Base-by-base conservation (phyloP, 2,888 invertebrate species). In the Laothoe populi region DNA sequence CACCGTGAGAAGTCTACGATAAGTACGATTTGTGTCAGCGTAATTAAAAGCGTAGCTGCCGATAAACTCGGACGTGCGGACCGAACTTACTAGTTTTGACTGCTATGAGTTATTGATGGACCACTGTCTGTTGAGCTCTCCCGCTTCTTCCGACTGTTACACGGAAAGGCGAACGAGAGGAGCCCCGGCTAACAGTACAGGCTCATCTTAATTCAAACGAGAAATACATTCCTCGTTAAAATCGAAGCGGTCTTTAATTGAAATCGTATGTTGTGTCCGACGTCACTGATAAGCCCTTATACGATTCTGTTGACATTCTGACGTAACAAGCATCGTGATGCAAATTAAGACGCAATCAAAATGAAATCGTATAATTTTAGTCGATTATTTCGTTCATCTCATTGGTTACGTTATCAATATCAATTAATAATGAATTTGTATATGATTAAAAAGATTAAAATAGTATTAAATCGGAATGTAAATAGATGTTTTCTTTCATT, bases 11-110 rank as follows among this genome's bases (percentile, higher is more conserved):
- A 91, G 88, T 85, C 82, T 71, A 81, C 85, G 92, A 92, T 92
- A 92, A 90, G 88, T 82, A 86, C 86, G 89, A 92, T 90, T 91
- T 91, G 92, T 92, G 92, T 92, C 92, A 90, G 77, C 84, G 90
- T 92, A 92, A 92, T 92, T 92, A 92, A 92, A 92, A 88, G 87
- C 88, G 86, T 90, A 77, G 89, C 90, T 90, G 90, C 86, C 87
- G 92, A 92, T 92, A 89, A 90, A 84, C 80, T 83, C 72, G 74
- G 84, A 81, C 85, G 82, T 83, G 85, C 82, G 79, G 81, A 83
- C 82, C 82, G 81, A 84, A 82, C 81, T 83, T 84, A 84, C 87
- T 84, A 86, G 88, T 86, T 88, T 85, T 83, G 87, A 88, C 86
- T 86, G 82, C 84, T 81, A 82, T 79, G 82, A 83, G 74, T 81